Evolutionary conservation across 37 sponge, comb jelly and placozoan genomes (phyloP).

Genomic region (Petrosia ficiformis): DNA sequence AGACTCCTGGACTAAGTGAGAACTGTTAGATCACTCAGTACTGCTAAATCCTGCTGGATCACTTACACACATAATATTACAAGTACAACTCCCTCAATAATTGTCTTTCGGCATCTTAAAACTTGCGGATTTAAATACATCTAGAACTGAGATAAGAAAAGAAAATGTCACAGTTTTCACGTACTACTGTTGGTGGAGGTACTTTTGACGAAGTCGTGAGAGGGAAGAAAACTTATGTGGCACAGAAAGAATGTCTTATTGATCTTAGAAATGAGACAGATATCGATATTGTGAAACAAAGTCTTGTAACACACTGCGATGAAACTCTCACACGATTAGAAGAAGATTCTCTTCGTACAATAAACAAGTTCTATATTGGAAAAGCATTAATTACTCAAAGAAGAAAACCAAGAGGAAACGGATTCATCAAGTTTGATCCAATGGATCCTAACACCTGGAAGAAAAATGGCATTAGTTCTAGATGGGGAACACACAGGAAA

Average conservation of each 20-base stretch:
- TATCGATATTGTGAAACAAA: not conserved
- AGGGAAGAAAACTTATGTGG: no score
- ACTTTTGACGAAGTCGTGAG: not conserved
- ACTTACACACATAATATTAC: no score
- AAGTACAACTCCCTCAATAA: no score
- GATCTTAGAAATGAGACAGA: not conserved
- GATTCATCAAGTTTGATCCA: not conserved
- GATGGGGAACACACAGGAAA: not conserved
- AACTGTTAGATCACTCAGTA: no score
- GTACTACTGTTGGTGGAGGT: conserved; percentile 13
- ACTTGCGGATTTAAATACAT: not conserved
- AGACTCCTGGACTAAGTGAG: no score
- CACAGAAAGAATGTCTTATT: not conserved
- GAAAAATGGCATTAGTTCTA: not conserved
- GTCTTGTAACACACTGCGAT: not conserved
- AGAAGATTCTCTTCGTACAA: not conserved
- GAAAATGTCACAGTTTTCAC: conserved; percentile 19
- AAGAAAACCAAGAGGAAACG: not conserved
- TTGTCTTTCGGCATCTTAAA: not conserved
- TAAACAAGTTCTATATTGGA: conserved; percentile 4
- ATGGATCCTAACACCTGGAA: conserved; percentile 3
- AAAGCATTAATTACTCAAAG: not conserved
- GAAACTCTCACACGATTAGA: not conserved
- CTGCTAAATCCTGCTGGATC: no score
- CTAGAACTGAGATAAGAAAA: not conserved